Evolutionary conservation across 2,797 vertebrate genomes (phyloP), one percentile per base, ranked within the genome.

Genomic region (Pteropus rufus): DNA sequence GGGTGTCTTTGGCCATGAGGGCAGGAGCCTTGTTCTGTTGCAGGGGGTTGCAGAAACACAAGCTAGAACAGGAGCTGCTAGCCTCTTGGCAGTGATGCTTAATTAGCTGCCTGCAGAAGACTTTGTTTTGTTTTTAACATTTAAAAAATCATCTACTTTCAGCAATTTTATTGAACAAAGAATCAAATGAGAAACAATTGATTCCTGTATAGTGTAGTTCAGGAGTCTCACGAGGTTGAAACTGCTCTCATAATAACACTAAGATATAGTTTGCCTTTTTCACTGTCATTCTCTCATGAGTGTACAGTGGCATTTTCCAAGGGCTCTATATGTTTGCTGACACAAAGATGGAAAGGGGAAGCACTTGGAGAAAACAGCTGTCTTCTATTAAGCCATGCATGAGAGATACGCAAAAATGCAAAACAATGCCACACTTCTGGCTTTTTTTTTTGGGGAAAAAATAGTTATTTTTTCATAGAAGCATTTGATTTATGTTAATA

Each of bases 51-150:
- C 83, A 85, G 60, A 67, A 70, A 91, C 19, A 10, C n/a, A 41
- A 75, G 46, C 76, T 94, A 0, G 9, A 72, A 72, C 62, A 76
- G 67, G 87, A 93, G 91, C 67, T 65, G 79, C 56, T 52, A 90
- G 73, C 62, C 41, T 82, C 79, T 77, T 73, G 92, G 89, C 49
- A 79, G 77, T 6, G 3, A 84, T 62, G 36, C 62, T 86, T 95
- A 82, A 97, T 95, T 60, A 95, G 58, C 88, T 96, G 93, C 49
- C 75, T 79, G 87, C 24, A 72, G 54, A 67, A 96, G 69, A 52
- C 44, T 82, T 18, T 16, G 52, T 72, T 94, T 92, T 76, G 58
- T 67, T 85, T 89, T 94, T 60, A 82, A 69, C 84, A 64, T 73
- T 69, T 73, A 54, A 83, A 94, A 94, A 73, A 64, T 5, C 1